Evolutionary conservation across 1,140 invertebrate genomes (phyloP), one percentile per base, ranked within the genome.

Genomic region (Doryteuthis pealeii): DNA sequence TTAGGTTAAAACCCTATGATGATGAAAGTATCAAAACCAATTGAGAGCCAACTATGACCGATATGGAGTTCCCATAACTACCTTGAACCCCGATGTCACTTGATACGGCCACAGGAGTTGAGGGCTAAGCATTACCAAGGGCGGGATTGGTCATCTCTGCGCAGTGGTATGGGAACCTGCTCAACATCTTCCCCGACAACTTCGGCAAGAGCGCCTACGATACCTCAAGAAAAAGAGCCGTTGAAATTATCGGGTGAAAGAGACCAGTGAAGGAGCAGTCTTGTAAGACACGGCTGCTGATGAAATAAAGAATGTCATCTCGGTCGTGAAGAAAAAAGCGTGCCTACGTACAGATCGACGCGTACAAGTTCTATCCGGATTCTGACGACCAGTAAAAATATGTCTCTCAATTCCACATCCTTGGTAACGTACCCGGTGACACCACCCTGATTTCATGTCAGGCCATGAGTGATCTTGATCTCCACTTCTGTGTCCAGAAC

Each of bases 391-490:
- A 99, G 98, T 77, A 93, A 95, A 87, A 98, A 98, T 85, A 95
- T 65, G 93, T 94, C 26, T 93, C 93, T 65, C 90, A 99, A 10
- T 98, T 97, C 83, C 96, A 98, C 85, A 96, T 99, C 84, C 88
- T 99, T 26, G 22, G 98, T 96, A 49, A 99, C 97, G 84, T 98
- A 96, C 88, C 95, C 96, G 18, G 88, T 99, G 31, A 96, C 97
- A 88, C 96, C 96, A 22, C 96, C 0, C 93, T 93, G 77, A 94
- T 97, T 1, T 96, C 95, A 85, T 98, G 96, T 86, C 96, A 99
- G 89, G 96, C 96, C 66, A 99, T 99, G 97, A 97, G 95, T 78
- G 97, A 99, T 86, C 89, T 99, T 31, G 96, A 1, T 98, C 96
- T 0, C 96, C 96, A 0, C 87, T 99, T 33, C 89, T 99, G 0